These are phyloP conservation scores for Plestiodon gilberti DNA, from an alignment of 2,113 vertebrate species.

Conservation along the genomic window DNA sequence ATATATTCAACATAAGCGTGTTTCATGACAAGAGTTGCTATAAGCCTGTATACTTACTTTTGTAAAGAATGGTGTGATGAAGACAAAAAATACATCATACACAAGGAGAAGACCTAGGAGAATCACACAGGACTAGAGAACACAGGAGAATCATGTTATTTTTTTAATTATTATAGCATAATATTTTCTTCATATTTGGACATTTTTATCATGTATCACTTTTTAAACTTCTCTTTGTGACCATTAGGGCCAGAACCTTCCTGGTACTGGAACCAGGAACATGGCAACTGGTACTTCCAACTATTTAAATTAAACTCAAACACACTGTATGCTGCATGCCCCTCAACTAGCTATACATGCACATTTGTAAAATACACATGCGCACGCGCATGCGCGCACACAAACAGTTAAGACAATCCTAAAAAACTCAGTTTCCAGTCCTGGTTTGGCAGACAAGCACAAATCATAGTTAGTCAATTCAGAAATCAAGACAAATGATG, in stretches of 20 bases:
- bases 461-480: background rate
- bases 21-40: background rate
- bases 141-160: conserved; percentile 13
- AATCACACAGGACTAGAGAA: conserved; percentile 90
- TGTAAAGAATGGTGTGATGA: conserved; percentile 97
- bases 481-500: background rate
- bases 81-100: conserved; percentile 98
- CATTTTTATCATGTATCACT: no score
- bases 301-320: background rate
- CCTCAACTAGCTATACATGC: no score
- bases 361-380: background rate
- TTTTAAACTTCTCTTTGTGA: background rate
- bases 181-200: background rate
- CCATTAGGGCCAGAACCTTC: background rate
- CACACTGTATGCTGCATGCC: background rate
- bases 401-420: no score
- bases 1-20: background rate
- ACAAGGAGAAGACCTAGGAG: conserved; percentile 92
- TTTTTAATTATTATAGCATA: no score
- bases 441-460: background rate
- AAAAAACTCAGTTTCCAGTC: background rate
- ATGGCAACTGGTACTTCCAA: background rate
- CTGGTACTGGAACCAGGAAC: no score
- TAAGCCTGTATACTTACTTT: conserved; percentile 79
- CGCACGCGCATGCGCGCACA: no score